Percentiles rank a stretch among this genome's conserved stretches.
These are phyloP conservation scores for Typhlichthys eigenmanni DNA, from an alignment of 2,797 vertebrate species.

Conservation along the genomic window DNA sequence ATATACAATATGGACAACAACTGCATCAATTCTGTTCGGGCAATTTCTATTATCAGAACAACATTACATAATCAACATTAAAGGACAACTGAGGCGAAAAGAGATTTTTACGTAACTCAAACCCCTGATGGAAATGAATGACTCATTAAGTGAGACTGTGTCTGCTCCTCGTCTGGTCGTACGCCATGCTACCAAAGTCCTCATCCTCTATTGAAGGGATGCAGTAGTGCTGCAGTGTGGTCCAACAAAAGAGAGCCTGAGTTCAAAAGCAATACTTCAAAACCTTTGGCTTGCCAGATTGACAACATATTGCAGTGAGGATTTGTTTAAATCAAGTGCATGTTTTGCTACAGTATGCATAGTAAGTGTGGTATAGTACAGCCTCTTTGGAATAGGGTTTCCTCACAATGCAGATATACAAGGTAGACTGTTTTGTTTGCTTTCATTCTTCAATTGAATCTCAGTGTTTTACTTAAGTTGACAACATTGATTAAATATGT, in stretches of 20 bases:
- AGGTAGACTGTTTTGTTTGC: background rate
- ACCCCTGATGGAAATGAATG: conserved; percentile 57
- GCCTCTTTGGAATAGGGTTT: conserved; percentile 13
- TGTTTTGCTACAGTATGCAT: conserved; percentile 24
- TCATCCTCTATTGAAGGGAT: conserved; percentile 40
- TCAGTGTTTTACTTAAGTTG: conserved; percentile 6
- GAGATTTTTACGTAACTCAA: conserved; percentile 64
- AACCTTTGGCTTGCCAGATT: conserved; percentile 16
- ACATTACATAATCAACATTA: no score
- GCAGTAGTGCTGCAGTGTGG: conserved; percentile 20
- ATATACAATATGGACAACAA: no score
- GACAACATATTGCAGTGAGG: conserved; percentile 16
- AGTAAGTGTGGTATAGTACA: background rate
- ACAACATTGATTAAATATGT: conserved; percentile 5
- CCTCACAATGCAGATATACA: background rate
- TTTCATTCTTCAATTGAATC: background rate
- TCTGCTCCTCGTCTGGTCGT: conserved; percentile 40
- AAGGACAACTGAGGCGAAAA: conserved; percentile 13
- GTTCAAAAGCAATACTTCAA: conserved; percentile 18
- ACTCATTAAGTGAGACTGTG: conserved; percentile 54
- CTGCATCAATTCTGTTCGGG: conserved; percentile 15
- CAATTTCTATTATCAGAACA: background rate
- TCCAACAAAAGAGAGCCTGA: conserved; percentile 2
- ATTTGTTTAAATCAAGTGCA: conserved; percentile 26
- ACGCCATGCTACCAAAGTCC: conserved; percentile 21